These are phyloP conservation scores for Diorhabda carinulata DNA, from an alignment of 1,140 invertebrate genomes.

Conservation along the genomic window DNA sequence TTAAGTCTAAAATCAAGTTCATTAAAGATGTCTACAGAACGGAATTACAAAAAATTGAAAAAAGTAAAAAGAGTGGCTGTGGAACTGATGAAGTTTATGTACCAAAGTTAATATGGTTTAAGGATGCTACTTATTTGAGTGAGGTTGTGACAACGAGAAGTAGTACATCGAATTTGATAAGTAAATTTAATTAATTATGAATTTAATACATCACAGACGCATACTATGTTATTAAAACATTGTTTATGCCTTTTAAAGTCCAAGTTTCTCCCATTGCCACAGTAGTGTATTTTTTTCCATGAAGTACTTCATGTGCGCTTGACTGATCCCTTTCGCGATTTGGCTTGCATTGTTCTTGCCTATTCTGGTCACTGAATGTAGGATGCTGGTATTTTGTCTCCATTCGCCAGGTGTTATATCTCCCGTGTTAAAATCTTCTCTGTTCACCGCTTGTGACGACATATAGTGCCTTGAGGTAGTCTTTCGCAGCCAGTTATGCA, in stretches of 20 bases:
- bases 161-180: slow-evolving; percentile 4
- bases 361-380: slow-evolving; percentile 23
- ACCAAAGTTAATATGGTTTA: slow-evolving; percentile 3
- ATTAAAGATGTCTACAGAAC: slow-evolving; percentile 7
- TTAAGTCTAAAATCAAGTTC: not conserved
- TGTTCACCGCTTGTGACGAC: slow-evolving; percentile 16
- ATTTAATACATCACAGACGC: not conserved
- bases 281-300: slow-evolving; percentile 6
- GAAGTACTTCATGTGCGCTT: slow-evolving; percentile 8
- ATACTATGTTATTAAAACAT: slow-evolving; percentile 12
- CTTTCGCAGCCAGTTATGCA: slow-evolving; percentile 27
- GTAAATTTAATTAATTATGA: slow-evolving; percentile 16
- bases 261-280: slow-evolving; percentile 11
- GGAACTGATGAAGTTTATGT: slow-evolving; percentile 13
- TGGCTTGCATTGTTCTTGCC: slow-evolving; percentile 13
- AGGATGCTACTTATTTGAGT: slow-evolving; percentile 14
- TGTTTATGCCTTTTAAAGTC: slow-evolving; percentile 7
- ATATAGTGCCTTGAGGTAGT: slow-evolving; percentile 15
- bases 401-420: slow-evolving; percentile 20
- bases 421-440: slow-evolving; percentile 26
- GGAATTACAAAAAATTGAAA: slow-evolving; percentile 9
- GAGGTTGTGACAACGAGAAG: slow-evolving; percentile 9
- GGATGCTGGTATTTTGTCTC: slow-evolving; percentile 17
- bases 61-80: slow-evolving; percentile 8
- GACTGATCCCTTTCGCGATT: slow-evolving; percentile 13